Conservation (phyloP, 1,140 invertebrate species). For the Drepana arcuata region DNA sequence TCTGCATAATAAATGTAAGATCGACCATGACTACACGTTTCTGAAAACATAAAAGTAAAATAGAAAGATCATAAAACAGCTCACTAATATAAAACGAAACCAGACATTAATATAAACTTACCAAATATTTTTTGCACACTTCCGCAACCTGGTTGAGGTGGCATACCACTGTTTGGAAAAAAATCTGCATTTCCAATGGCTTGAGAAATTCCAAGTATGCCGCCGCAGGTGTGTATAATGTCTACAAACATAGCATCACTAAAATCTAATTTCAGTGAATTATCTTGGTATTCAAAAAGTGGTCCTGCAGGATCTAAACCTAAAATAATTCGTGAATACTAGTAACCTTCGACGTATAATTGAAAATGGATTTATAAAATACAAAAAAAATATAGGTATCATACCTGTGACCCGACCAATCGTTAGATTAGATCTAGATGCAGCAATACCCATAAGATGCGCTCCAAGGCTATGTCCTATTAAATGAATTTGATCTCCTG, state of each 20-base stretch:
- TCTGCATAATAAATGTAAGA: slow-evolving; percentile 78
- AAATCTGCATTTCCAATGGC: slow-evolving; percentile 69
- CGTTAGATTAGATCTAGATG: slow-evolving; percentile 62
- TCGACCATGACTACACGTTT: slow-evolving; percentile 79
- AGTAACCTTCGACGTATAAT: background rate
- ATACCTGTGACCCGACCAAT: slow-evolving; percentile 74
- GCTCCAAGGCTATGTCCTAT: slow-evolving; percentile 88
- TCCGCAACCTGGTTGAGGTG: slow-evolving; percentile 63
- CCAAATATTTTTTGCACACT: slow-evolving; percentile 69
- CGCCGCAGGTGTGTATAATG: slow-evolving; percentile 71
- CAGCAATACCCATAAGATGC: slow-evolving; percentile 86
- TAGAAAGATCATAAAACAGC: too few relatives aligned
- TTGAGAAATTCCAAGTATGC: slow-evolving; percentile 50
- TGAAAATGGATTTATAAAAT: too few relatives aligned
- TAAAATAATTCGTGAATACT: slow-evolving; percentile 12
- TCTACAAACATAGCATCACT: slow-evolving; percentile 73
- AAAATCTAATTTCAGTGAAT: slow-evolving; percentile 54
- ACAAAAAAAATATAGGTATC: too few relatives aligned
- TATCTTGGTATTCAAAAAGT: slow-evolving; percentile 45
- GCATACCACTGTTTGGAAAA: slow-evolving; percentile 62
- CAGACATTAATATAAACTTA: too few relatives aligned
- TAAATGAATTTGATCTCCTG: slow-evolving; percentile 73
- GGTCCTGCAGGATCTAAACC: slow-evolving; percentile 74
- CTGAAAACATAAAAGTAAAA: too few relatives aligned
- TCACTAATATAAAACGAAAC: too few relatives aligned